Conservation (phyloP, 2,888 invertebrate species). For the Hirtodrosophila histrioides region DNA sequence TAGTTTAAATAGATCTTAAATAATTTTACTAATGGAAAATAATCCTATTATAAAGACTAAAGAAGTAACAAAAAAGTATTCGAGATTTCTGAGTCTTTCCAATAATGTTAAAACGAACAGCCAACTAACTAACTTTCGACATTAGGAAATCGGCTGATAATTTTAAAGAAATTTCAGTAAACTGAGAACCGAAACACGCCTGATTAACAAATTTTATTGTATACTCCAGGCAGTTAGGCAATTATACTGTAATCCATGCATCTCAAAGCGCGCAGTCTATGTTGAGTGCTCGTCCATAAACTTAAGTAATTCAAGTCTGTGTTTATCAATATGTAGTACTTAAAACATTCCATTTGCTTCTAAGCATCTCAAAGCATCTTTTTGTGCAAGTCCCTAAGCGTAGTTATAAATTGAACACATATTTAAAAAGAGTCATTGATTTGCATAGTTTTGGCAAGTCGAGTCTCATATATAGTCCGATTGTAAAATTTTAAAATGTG, state of each 20-base stretch:
- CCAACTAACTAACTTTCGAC: not conserved
- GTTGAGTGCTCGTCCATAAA: constrained; percentile 57
- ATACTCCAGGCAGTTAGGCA: constrained; percentile 17
- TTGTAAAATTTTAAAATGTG: constrained; percentile 1
- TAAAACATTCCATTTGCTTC: constrained; percentile 27
- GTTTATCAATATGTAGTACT: constrained; percentile 49
- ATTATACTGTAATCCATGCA: constrained; percentile 34
- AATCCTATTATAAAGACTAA: constrained; percentile 4
- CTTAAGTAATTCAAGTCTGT: constrained; percentile 59
- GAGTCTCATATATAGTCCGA: not conserved
- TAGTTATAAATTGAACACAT: not conserved
- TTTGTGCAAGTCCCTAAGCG: constrained; percentile 4
- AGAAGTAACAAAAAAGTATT: constrained; percentile 10
- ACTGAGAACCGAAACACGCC: not conserved
- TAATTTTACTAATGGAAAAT: too few species aligned
- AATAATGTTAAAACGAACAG: too few species aligned
- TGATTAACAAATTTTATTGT: not conserved
- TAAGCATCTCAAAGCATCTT: constrained; percentile 24
- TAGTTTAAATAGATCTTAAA: not conserved
- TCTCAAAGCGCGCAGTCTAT: constrained; percentile 48
- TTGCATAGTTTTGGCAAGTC: too few species aligned
- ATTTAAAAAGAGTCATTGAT: too few species aligned
- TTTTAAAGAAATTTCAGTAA: too few species aligned
- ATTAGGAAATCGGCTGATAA: not conserved
- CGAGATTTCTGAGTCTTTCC: not conserved